Base-by-base conservation (phyloP, 2,888 invertebrate species). In the Acrocyrtus sp. region DNA sequence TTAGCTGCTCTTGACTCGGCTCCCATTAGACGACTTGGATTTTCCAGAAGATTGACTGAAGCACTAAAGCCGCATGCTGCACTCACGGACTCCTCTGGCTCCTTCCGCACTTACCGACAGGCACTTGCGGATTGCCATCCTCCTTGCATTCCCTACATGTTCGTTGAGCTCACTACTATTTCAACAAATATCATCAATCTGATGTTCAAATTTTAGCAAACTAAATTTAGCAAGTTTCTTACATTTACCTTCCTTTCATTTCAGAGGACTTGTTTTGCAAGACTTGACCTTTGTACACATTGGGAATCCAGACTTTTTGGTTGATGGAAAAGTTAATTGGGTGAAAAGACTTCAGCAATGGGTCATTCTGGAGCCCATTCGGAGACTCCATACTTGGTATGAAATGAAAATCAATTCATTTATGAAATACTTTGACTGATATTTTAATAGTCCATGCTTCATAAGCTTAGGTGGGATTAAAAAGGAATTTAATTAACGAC, bases 61-160 rank as follows among this genome's bases (percentile, higher is more conserved):
- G 92, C 94, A 61, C 86, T 98, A 79, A 93, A 94, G 82, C 96
- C 98, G 83, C 96, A 97, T 86, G 95, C 96, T 84, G 92, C 94
- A 62, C 89, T 99, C 76, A 98, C 99, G 81, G 98, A 99, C 86
- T 96, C 96, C 79, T 95, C 96, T n/a, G 95, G 95, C 43, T 98
- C 98, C 82, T 99, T 99, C 88, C 88, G 96, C 81, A 93, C 95
- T n/a, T 99, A 99, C 85, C 88, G 99, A 63, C 94, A 92, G 84
- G 96, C 97, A 53, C 86, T 99, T 79, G 92, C 94, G 4, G 96
- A 96, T 84, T 96, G 98, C 4, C 92, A 93, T 83, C 97, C 98
- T 34, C 99, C 99, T 34, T 98, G 98, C 85, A 97, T 99, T 86
- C 99, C 99, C 3, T 99, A 99, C 85, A 96, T 99, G 98, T 98